These are phyloP conservation scores for Lymantria dispar DNA, from an alignment of 2,888 invertebrate species.

Conservation along the genomic window DNA sequence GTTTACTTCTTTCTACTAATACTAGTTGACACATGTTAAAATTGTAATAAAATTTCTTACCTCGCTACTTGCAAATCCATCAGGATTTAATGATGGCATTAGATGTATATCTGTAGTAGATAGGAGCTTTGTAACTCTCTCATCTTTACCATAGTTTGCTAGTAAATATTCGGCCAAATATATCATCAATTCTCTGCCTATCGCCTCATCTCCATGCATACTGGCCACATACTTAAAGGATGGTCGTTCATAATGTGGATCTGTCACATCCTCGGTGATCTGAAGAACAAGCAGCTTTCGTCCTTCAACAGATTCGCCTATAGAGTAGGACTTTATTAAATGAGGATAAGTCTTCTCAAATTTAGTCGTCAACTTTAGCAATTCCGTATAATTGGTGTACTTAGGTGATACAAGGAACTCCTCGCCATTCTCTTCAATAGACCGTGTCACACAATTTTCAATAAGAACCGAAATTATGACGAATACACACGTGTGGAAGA, in stretches of 20 bases:
- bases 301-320: constrained; percentile 93
- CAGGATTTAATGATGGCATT: constrained; percentile 98
- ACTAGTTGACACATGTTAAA: not conserved
- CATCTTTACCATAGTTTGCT: constrained; percentile 86
- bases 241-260: constrained; percentile 85
- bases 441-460: constrained; percentile 54
- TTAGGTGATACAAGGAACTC: constrained; percentile 81
- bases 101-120: constrained; percentile 95
- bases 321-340: constrained; percentile 86
- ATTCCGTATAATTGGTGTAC: constrained; percentile 88
- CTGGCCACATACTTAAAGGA: constrained; percentile 97
- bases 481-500: constrained; percentile 51
- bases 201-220: constrained; percentile 97
- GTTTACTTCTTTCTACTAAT: too few species aligned
- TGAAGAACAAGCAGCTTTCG: constrained; percentile 92
- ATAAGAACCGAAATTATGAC: constrained; percentile 60
- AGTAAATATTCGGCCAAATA: constrained; percentile 93
- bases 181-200: constrained; percentile 92
- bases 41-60: constrained; percentile 65
- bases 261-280: constrained; percentile 86
- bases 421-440: constrained; percentile 68
- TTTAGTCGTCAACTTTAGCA: constrained; percentile 84
- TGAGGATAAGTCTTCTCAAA: constrained; percentile 85
- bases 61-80: constrained; percentile 94
- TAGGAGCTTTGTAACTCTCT: constrained; percentile 88